A percentile compares a stretch with the other conserved stretches of the same genome.
Evolutionary conservation across 2,888 invertebrate species (phyloP).

Genomic region (Pherbina coryleti): DNA sequence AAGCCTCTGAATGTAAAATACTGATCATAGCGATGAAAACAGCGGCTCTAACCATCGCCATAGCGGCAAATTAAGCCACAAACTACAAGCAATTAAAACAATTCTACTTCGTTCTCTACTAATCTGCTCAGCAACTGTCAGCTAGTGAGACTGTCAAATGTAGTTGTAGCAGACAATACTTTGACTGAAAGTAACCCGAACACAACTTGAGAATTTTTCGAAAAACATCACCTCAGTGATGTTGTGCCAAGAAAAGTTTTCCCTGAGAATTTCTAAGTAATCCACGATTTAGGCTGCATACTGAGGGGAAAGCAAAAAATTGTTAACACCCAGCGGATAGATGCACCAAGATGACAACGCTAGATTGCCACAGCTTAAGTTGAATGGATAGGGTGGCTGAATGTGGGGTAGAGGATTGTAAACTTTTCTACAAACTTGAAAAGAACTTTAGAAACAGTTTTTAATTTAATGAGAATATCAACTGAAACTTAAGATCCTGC

Average conservation of each 20-base stretch:
- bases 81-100: not conserved
- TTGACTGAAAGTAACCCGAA: no score
- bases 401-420: not conserved
- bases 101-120: not conserved
- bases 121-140: no score
- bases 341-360: no score
- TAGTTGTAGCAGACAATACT: no score
- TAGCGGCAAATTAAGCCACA: not conserved
- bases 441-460: slow-evolving; percentile 19
- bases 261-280: not conserved
- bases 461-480: slow-evolving; percentile 35
- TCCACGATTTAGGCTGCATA: not conserved
- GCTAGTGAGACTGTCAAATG: no score
- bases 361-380: not conserved
- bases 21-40: not conserved
- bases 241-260: not conserved
- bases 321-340: not conserved
- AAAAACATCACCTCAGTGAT: not conserved
- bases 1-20: not conserved
- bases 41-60: not conserved
- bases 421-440: not conserved
- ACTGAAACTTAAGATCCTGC: slow-evolving; percentile 14
- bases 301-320: not conserved
- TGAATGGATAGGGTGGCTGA: not conserved
- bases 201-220: not conserved